A percentile compares a stretch with the other conserved stretches of the same genome.
Conservation (phyloP, 2,888 invertebrate species). For the Leuctra nigra region DNA sequence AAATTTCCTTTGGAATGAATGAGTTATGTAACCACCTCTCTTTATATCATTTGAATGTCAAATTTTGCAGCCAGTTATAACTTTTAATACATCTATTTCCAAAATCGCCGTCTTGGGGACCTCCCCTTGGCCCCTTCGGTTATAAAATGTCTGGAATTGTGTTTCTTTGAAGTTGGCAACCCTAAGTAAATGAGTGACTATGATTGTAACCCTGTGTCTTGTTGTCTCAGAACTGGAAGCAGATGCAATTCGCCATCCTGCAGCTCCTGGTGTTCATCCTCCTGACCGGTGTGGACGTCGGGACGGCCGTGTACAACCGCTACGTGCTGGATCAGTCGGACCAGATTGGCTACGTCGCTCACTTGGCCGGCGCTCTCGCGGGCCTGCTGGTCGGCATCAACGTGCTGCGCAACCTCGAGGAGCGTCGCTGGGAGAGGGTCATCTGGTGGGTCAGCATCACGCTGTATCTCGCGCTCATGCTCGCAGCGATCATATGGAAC, state of each 20-base stretch:
- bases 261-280: constrained; percentile 77
- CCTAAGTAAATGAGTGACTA: too few species aligned
- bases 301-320: constrained; percentile 84
- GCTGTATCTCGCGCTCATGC: constrained; percentile 61
- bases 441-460: constrained; percentile 77
- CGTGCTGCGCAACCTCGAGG: constrained; percentile 73
- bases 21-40: too few species aligned
- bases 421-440: constrained; percentile 70
- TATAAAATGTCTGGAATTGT: too few species aligned
- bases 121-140: too few species aligned
- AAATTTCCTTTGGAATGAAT: too few species aligned
- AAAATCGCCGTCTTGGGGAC: too few species aligned
- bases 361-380: constrained; percentile 84
- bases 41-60: too few species aligned
- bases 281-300: constrained; percentile 76
- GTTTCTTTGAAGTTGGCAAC: too few species aligned
- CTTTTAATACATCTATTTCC: too few species aligned
- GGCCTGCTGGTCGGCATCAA: constrained; percentile 80
- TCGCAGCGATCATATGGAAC: constrained; percentile 66
- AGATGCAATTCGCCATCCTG: constrained; percentile 90
- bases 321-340: constrained; percentile 53
- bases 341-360: constrained; percentile 66
- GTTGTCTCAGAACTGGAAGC: constrained; percentile 79
- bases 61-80: too few species aligned
- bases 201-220: background rate